phyloP scores from a whole-genome alignment of 2,888 invertebrate species.

The Drosophila robusta region DNA sequence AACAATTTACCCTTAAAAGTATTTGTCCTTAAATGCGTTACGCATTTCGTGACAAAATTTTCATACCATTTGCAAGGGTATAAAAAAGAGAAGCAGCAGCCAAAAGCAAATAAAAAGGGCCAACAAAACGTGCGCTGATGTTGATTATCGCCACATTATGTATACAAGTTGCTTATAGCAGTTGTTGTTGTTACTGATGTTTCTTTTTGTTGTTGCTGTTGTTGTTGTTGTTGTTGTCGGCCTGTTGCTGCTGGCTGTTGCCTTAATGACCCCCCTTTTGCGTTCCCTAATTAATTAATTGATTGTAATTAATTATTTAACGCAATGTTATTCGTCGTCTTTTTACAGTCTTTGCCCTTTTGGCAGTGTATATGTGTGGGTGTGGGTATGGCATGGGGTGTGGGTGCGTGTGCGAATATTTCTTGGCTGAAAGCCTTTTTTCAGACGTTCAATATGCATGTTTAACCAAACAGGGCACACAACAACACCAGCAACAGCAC shows the following conservation, averaged over 20 bases:
- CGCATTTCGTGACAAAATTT: background rate
- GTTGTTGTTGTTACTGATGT: constrained; percentile 3
- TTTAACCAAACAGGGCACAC: constrained; percentile 51
- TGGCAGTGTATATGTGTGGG: background rate
- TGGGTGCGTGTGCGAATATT: constrained; percentile 4
- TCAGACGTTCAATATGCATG: constrained; percentile 53
- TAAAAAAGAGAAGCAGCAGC: constrained; percentile 1
- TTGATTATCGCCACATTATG: constrained; percentile 74
- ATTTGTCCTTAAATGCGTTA: background rate
- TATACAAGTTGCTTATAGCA: constrained; percentile 56
- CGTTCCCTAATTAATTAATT: constrained; percentile 82
- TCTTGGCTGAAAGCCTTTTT: constrained; percentile 2
- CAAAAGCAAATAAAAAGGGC: constrained; percentile 19
- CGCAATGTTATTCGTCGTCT: constrained; percentile 61
- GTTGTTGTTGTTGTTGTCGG: constrained; percentile 24
- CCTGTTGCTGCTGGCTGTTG: constrained; percentile 21
- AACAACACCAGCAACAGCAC: constrained; percentile 34
- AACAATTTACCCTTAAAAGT: background rate
- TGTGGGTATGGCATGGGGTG: constrained; percentile 30
- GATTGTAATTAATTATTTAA: constrained; percentile 82
- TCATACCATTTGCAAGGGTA: background rate
- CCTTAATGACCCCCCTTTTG: constrained; percentile 65
- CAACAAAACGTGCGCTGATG: constrained; percentile 42
- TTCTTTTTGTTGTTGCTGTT: constrained; percentile 12
- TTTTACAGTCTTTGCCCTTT: constrained; percentile 50